Percentiles rank a stretch among this genome's conserved stretches.
These are phyloP conservation scores for Muschampia plurimacula DNA, from an alignment of 2,888 invertebrate species.

Conservation along the genomic window DNA sequence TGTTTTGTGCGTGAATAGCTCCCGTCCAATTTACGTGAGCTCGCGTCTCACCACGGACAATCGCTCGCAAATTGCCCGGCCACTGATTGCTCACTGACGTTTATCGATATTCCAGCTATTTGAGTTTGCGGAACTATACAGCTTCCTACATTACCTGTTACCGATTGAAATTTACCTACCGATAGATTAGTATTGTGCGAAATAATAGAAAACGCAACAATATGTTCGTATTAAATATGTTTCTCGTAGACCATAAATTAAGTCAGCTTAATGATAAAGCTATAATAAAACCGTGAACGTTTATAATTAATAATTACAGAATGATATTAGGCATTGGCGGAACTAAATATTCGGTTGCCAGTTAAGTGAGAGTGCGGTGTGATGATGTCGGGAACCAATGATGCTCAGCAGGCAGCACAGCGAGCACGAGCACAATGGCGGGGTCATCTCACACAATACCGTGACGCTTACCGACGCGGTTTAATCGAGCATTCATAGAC, in stretches of 20 bases:
- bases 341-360: conserved; percentile 72
- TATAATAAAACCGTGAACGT: conserved; percentile 68
- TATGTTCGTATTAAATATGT: background rate
- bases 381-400: conserved; percentile 57
- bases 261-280: conserved; percentile 12
- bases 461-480: conserved; percentile 81
- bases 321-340: conserved; percentile 71
- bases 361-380: conserved; percentile 49
- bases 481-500: conserved; percentile 77
- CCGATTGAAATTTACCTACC: conserved; percentile 24
- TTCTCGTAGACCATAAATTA: conserved; percentile 13
- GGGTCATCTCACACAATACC: conserved; percentile 80
- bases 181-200: conserved; percentile 15
- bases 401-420: conserved; percentile 65
- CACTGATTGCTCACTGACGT: conserved; percentile 77
- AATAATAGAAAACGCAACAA: conserved; percentile 22
- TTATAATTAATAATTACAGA: conserved; percentile 83
- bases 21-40: conserved; percentile 73
- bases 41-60: conserved; percentile 79
- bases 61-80: conserved; percentile 78
- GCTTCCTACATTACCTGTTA: conserved; percentile 38
- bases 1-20: conserved; percentile 65
- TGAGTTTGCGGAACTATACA: conserved; percentile 37
- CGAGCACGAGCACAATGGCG: conserved; percentile 55
- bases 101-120: conserved; percentile 77